These are phyloP conservation scores for Diachasmimorpha longicaudata DNA, from an alignment of 1,140 invertebrate species.

Conservation along the genomic window DNA sequence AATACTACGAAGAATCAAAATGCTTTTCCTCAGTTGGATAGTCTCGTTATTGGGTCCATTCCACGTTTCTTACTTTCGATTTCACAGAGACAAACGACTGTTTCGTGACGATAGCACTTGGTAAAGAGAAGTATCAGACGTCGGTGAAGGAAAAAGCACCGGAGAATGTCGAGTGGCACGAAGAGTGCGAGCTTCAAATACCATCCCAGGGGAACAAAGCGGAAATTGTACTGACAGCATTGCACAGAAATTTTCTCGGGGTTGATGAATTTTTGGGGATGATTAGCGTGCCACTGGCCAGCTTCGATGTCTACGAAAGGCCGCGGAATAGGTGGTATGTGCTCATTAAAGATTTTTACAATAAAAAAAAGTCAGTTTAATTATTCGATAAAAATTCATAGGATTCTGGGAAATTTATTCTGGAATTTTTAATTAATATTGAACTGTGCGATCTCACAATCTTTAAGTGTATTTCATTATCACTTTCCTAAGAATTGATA, in stretches of 20 bases:
- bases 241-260: constrained; percentile 87
- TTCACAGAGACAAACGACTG: constrained; percentile 83
- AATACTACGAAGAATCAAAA: no score
- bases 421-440: neutral
- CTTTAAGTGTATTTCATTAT: neutral
- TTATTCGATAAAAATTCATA: no score
- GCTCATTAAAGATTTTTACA: neutral
- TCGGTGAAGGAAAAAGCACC: constrained; percentile 89
- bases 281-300: constrained; percentile 80
- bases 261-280: constrained; percentile 94
- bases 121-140: constrained; percentile 96
- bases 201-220: constrained; percentile 87
- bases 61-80: neutral
- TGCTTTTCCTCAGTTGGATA: no score
- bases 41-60: no score
- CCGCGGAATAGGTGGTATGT: constrained; percentile 81
- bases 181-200: constrained; percentile 94
- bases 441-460: neutral
- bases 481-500: no score
- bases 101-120: constrained; percentile 92
- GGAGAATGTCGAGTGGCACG: constrained; percentile 88
- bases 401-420: no score
- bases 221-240: constrained; percentile 82
- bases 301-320: constrained; percentile 88
- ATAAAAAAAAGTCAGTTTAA: no score